Percentiles rank a stretch among this genome's conserved stretches.
phyloP scores from a whole-genome alignment of 2,113 vertebrate species.

The Heptranchias perlo region DNA sequence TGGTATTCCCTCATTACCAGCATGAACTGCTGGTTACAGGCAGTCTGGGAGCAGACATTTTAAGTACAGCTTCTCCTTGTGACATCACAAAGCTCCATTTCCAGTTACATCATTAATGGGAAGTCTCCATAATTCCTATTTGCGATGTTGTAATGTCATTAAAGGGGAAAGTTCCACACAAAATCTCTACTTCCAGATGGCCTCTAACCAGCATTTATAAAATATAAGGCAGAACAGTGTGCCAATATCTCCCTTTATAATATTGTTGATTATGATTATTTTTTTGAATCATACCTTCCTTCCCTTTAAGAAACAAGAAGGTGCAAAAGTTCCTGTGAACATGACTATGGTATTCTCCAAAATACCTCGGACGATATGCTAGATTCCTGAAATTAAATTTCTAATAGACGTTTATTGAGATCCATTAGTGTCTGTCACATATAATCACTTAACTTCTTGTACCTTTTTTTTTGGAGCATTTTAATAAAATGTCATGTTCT shows the following conservation, averaged over 20 bases:
- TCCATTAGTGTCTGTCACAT: slow-evolving; percentile 10
- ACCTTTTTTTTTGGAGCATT: slow-evolving; percentile 21
- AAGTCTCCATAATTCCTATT: not conserved
- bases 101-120: not conserved
- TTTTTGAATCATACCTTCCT: too few relatives aligned
- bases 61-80: not conserved
- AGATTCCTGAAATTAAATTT: slow-evolving; percentile 21
- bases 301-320: too few relatives aligned
- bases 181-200: too few relatives aligned
- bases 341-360: not conserved
- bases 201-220: not conserved
- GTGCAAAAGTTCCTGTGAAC: too few relatives aligned
- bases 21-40: not conserved
- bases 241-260: not conserved
- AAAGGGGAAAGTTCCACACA: not conserved
- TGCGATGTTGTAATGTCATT: not conserved
- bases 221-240: too few relatives aligned
- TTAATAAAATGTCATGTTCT: slow-evolving; percentile 46
- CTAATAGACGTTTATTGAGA: slow-evolving; percentile 1
- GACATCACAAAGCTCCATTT: not conserved
- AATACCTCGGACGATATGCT: not conserved
- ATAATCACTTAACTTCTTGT: slow-evolving; percentile 26
- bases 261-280: not conserved
- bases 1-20: not conserved
- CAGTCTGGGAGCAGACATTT: not conserved